Evolutionary conservation across 2,797 vertebrate genomes (phyloP), one percentile per base, ranked within the genome.

Genomic region (Xyrichtys novacula): DNA sequence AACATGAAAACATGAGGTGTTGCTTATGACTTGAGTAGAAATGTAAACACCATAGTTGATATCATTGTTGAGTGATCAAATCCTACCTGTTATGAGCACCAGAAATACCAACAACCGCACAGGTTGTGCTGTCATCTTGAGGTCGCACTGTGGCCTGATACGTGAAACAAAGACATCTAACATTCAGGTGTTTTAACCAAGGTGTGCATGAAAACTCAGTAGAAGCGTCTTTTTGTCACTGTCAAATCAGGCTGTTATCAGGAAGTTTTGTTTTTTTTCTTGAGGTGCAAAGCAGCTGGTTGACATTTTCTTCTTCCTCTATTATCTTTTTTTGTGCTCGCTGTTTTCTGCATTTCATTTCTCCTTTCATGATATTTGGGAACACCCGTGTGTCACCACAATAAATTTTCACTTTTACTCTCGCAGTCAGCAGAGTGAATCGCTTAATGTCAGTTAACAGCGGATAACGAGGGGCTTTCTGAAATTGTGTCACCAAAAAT

Each of bases 1-100:
- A 17, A 56, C 40, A 36, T 1, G 3, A 2, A 42, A 59, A 53
- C 52, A 15, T 60, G 2, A 28, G 19, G 1, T n/a, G 2, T 26
- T 10, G 14, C 8, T 22, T 0, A 0, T 43, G 25, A 60, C 3
- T 28, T 65, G 1, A 32, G 36, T 48, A 3, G 9, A 34, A 10
- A 54, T 32, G 3, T 34, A 31, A 55, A 46, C 0, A 14, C 19
- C 19, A 10, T n/a, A 10, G 1, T 17, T 3, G 1, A 6, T 8
- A 25, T 64, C 0, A 60, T 1, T 42, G 4, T 9, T 10, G 3
- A 57, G 9, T 20, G 7, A 65, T n/a, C 23, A 19, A 76, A 36
- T 15, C 78, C 3, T 79, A 90, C 89, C 46, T 75, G 36, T 58
- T 36, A 55, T 54, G 1, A 78, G 19, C 2, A 17, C 22, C 65